Evolutionary conservation across 1,140 invertebrate species (phyloP).

Genomic region (Ceratoteleas bidentatus): DNA sequence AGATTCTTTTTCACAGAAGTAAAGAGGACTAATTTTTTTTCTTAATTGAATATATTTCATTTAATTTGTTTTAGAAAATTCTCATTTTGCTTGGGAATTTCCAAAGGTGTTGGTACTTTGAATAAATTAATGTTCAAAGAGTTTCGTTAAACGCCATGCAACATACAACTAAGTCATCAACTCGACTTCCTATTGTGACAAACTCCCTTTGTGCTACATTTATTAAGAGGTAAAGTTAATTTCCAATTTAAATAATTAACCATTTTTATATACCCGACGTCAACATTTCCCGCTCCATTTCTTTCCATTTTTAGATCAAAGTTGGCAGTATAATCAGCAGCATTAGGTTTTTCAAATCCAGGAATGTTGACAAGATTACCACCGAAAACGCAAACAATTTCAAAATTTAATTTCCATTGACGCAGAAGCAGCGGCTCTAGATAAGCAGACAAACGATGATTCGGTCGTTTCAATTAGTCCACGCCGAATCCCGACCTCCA

Average conservation of each 20-base stretch:
- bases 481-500: neutral
- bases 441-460: slow-evolving; percentile 20
- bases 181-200: slow-evolving; percentile 47
- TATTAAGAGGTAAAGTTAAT: slow-evolving; percentile 48
- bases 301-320: slow-evolving; percentile 1
- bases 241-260: slow-evolving; percentile 36
- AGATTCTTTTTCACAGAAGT: too few species aligned
- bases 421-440: neutral
- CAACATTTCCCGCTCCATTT: slow-evolving; percentile 23
- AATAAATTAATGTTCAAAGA: too few species aligned
- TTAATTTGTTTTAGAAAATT: too few species aligned
- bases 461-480: slow-evolving; percentile 11
- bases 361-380: neutral
- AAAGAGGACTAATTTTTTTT: too few species aligned
- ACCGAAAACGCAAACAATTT: neutral
- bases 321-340: neutral
- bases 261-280: slow-evolving; percentile 16
- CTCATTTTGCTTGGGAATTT: too few species aligned
- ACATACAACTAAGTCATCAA: slow-evolving; percentile 38
- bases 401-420: slow-evolving; percentile 9
- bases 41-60: too few species aligned
- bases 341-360: neutral
- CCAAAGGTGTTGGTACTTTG: too few species aligned
- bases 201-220: slow-evolving; percentile 51
- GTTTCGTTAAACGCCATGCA: slow-evolving; percentile 32